Evolutionary conservation across 2,113 vertebrate genomes (phyloP).

Genomic region (Bolborhynchus lineola): DNA sequence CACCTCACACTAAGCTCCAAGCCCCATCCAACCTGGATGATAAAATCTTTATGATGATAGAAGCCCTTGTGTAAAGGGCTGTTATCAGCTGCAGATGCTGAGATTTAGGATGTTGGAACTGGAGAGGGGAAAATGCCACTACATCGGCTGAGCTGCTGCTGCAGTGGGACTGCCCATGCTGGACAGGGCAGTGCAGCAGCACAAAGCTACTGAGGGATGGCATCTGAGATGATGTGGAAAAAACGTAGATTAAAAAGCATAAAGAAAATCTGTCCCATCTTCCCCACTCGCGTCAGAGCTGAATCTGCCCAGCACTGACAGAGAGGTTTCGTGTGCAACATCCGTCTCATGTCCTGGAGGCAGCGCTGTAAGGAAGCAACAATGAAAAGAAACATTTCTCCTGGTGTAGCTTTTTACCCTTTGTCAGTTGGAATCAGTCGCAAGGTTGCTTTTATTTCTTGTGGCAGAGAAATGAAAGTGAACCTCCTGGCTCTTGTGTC

Average conservation of each 20-base stretch:
- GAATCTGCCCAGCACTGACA: neutral
- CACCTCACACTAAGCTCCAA: neutral
- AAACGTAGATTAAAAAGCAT: neutral
- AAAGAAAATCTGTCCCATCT: neutral
- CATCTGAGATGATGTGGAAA: neutral
- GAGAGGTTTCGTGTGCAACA: rapidly evolving
- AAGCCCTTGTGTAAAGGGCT: neutral
- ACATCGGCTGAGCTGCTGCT: neutral
- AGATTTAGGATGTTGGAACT: neutral
- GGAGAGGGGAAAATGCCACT: neutral
- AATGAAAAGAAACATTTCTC: neutral
- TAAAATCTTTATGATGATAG: neutral
- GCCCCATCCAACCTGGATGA: neutral
- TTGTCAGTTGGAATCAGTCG: neutral
- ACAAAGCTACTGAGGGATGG: neutral
- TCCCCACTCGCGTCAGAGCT: neutral
- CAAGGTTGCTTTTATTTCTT: neutral
- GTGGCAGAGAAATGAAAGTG: neutral
- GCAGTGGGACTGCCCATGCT: neutral
- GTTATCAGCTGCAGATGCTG: neutral
- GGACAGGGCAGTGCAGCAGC: neutral
- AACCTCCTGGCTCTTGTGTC: neutral
- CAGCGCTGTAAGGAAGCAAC: neutral
- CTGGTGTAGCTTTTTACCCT: neutral
- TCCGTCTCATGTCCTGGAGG: neutral